Conservation (phyloP, 2,797 vertebrate species). For the Chelidonichthys spinosus region DNA sequence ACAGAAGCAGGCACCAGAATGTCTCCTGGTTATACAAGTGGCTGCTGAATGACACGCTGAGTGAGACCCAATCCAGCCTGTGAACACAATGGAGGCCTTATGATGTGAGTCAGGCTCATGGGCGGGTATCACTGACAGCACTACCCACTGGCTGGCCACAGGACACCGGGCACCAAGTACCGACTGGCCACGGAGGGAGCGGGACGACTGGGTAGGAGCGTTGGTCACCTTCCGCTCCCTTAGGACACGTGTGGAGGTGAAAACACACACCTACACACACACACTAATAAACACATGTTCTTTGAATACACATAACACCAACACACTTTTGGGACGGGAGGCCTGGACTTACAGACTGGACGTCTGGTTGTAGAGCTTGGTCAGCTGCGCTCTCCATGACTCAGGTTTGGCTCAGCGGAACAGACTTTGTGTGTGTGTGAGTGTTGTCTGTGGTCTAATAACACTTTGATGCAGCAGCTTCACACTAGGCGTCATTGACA, state of each 20-base stretch:
- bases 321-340: slow-evolving; percentile 36
- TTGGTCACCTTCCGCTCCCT: slow-evolving; percentile 64
- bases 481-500: slow-evolving; percentile 75
- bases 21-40: slow-evolving; percentile 83
- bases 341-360: slow-evolving; percentile 42
- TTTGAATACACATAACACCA: slow-evolving; percentile 20
- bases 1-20: slow-evolving; percentile 82
- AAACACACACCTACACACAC: slow-evolving; percentile 34
- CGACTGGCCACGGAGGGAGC: slow-evolving; percentile 51
- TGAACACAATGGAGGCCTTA: slow-evolving; percentile 84
- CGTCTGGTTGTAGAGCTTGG: slow-evolving; percentile 50
- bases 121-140: slow-evolving; percentile 77
- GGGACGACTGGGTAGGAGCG: slow-evolving; percentile 52
- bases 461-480: slow-evolving; percentile 73
- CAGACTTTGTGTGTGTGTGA: slow-evolving; percentile 66
- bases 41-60: slow-evolving; percentile 81
- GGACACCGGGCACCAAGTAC: slow-evolving; percentile 68
- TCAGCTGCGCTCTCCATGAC: slow-evolving; percentile 66
- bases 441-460: slow-evolving; percentile 64
- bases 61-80: slow-evolving; percentile 82
- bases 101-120: slow-evolving; percentile 80
- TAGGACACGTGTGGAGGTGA: slow-evolving; percentile 45
- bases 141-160: slow-evolving; percentile 76
- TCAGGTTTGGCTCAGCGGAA: slow-evolving; percentile 64
- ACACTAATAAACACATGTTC: slow-evolving; percentile 41